Evolutionary conservation across 2,797 vertebrate genomes (phyloP).

Genomic region (Neoniphon sammara): DNA sequence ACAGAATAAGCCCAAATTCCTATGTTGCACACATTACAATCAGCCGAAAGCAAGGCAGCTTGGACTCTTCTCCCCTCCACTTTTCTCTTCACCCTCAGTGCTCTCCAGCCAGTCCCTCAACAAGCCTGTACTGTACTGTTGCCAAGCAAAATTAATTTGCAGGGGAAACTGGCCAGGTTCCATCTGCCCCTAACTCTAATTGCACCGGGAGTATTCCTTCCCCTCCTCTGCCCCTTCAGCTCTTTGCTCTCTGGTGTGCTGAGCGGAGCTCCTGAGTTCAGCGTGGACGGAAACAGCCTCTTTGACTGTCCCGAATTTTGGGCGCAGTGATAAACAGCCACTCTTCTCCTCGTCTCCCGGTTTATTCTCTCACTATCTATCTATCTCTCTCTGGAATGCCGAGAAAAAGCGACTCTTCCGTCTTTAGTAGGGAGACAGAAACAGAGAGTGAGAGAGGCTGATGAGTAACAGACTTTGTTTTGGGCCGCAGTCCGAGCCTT

Average conservation of each 20-base stretch:
- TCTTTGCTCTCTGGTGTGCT: constrained; percentile 21
- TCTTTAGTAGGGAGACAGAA: neutral
- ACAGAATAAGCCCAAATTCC: too few species aligned
- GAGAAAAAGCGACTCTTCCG: constrained; percentile 11
- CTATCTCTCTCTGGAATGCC: constrained; percentile 28
- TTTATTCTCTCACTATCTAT: constrained; percentile 31
- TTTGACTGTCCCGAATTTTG: constrained; percentile 17
- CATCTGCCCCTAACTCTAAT: constrained; percentile 69
- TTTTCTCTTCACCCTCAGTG: constrained; percentile 31
- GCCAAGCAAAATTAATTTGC: constrained; percentile 81
- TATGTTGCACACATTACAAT: neutral
- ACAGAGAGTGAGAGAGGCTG: neutral
- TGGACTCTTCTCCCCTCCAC: constrained; percentile 3
- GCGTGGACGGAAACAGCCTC: constrained; percentile 17
- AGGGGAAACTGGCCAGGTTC: constrained; percentile 65
- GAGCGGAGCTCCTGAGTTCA: constrained; percentile 19
- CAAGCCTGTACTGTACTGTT: constrained; percentile 69
- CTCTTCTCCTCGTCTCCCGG: constrained; percentile 15
- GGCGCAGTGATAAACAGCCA: constrained; percentile 47
- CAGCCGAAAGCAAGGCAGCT: neutral
- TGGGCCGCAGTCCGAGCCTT: neutral
- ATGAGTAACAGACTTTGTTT: neutral
- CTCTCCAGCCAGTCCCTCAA: constrained; percentile 36
- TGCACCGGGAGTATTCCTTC: constrained; percentile 53
- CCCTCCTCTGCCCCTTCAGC: constrained; percentile 29